Conservation (phyloP, 2,888 invertebrate species). For the Ophioninae sp. region DNA sequence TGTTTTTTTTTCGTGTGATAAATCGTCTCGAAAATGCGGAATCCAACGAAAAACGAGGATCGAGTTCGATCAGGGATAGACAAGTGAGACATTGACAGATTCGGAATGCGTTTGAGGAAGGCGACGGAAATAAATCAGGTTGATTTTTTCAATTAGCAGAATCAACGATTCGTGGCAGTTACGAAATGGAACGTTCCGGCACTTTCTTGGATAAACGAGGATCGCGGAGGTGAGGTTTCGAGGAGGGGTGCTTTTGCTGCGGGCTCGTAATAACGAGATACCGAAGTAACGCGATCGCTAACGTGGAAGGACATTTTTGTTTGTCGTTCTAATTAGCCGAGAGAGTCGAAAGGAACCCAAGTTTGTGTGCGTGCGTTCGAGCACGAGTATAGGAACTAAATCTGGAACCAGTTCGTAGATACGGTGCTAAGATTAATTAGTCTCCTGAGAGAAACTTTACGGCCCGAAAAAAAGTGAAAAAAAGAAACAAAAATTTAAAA, state of each 20-base stretch:
- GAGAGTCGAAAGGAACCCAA: conserved; percentile 3
- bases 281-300: conserved; percentile 2
- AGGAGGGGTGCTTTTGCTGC: not conserved
- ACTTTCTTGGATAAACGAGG: not conserved
- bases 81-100: conserved; percentile 11
- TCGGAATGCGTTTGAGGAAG: conserved; percentile 3
- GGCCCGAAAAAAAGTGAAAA: not conserved
- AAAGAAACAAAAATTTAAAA: not conserved
- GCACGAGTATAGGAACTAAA: conserved; percentile 1
- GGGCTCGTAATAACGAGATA: conserved; percentile 22
- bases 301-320: conserved; percentile 36
- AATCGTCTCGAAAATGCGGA: no score
- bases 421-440: conserved; percentile 68
- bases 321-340: conserved; percentile 63
- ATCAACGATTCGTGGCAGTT: conserved; percentile 20
- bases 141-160: conserved; percentile 56
- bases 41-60: not conserved
- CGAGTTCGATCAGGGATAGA: not conserved
- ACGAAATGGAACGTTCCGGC: conserved; percentile 39
- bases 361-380: not conserved
- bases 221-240: not conserved
- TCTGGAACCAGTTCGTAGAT: conserved; percentile 45
- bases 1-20: no score
- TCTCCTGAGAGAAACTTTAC: conserved; percentile 37
- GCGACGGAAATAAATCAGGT: conserved; percentile 29